Conservation (phyloP, 2,113 vertebrate genomes). For the Ondatra zibethicus region DNA sequence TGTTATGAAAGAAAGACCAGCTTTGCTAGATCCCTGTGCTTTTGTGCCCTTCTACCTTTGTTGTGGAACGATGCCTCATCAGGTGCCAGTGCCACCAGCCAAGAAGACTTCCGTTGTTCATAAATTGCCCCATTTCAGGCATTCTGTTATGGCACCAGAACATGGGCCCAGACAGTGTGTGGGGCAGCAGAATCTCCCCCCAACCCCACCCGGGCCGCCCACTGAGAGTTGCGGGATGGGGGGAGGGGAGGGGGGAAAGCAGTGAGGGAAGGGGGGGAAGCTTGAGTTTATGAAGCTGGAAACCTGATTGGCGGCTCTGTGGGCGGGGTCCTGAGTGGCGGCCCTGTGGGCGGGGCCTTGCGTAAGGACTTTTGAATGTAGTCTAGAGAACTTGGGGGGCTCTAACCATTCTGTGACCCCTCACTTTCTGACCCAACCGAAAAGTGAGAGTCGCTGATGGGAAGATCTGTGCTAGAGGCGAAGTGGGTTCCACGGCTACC, state of each 20-base stretch:
- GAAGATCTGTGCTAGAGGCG: not conserved
- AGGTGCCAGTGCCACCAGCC: not conserved
- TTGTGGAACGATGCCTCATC: not conserved
- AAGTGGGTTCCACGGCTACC: not conserved
- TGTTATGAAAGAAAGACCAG: not conserved
- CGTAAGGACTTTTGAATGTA: not conserved
- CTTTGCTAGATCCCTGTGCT: not conserved
- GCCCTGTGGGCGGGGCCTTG: not conserved
- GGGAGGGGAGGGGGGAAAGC: fast-evolving
- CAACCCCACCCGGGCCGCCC: too few relatives aligned
- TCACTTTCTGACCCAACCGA: not conserved
- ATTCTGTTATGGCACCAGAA: not conserved
- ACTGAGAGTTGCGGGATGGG: not conserved
- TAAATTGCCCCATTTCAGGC: not conserved
- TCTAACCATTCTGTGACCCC: not conserved
- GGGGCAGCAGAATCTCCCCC: not conserved
- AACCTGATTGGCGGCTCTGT: fast-evolving
- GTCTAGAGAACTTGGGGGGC: not conserved
- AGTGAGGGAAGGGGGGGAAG: too few relatives aligned
- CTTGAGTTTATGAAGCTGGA: not conserved
- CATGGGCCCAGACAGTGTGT: not conserved
- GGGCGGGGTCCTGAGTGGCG: not conserved
- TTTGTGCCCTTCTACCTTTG: too few relatives aligned
- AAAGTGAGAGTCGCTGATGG: not conserved
- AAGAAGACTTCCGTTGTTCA: not conserved